These are phyloP conservation scores for Coenonympha arcania DNA, from an alignment of 2,888 invertebrate species.

Conservation along the genomic window DNA sequence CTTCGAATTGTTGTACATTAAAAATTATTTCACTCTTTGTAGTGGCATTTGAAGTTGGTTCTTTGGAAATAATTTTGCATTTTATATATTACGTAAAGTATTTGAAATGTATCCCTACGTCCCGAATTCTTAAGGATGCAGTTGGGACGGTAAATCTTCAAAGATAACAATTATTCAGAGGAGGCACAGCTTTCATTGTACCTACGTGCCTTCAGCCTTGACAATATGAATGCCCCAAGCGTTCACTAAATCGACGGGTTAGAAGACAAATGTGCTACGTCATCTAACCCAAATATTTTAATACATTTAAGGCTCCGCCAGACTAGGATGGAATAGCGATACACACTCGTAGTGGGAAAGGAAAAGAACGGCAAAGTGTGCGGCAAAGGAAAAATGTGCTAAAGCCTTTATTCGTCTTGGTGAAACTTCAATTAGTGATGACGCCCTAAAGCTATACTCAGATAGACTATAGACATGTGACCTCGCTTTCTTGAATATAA, in stretches of 20 bases:
- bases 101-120: slow-evolving; percentile 36
- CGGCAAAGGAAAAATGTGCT: too few species aligned
- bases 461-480: slow-evolving; percentile 9
- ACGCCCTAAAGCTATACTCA: slow-evolving; percentile 7
- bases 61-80: slow-evolving; percentile 31
- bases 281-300: slow-evolving; percentile 60
- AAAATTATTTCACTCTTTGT: too few species aligned
- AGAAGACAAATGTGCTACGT: too few species aligned
- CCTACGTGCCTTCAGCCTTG: too few species aligned
- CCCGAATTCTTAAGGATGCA: slow-evolving; percentile 53
- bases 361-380: too few species aligned
- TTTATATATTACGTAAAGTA: slow-evolving; percentile 24
- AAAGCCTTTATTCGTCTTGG: background rate
- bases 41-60: too few species aligned
- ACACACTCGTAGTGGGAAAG: too few species aligned
- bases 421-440: slow-evolving; percentile 1
- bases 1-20: too few species aligned
- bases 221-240: slow-evolving; percentile 34
- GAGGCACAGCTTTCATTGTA: slow-evolving; percentile 61
- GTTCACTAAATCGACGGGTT: slow-evolving; percentile 63
- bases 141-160: slow-evolving; percentile 50
- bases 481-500: background rate
- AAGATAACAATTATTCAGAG: slow-evolving; percentile 66
- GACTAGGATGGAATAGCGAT: background rate
- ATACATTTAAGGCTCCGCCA: slow-evolving; percentile 47